Percentiles rank a stretch among this genome's conserved stretches.
Conservation (phyloP, 30 jellyfish, hydroid and myxozoan genomes). For the Sanderia malayensis region DNA sequence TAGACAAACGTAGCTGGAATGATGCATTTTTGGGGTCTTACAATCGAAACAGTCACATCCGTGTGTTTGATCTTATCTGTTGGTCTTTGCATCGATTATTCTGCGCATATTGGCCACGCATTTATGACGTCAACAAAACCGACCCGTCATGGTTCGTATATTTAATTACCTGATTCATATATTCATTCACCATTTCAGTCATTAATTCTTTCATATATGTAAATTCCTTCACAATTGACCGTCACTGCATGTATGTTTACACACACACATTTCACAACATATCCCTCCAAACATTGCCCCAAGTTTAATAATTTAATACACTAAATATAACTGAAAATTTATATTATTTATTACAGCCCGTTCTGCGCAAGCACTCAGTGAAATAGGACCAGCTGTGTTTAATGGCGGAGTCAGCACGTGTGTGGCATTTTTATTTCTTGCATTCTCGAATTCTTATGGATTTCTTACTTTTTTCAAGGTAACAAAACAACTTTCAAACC, state of each 20-base stretch:
- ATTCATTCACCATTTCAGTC: no score
- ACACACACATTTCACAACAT: no score
- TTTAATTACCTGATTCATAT: no score
- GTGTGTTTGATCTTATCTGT: constrained; percentile 51
- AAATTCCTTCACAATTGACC: no score
- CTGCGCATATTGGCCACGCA: constrained; percentile 76
- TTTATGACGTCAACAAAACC: constrained; percentile 47
- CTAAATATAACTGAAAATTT: no score
- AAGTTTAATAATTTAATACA: no score
- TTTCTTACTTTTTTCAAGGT: constrained; percentile 58
- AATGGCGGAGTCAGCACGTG: constrained; percentile 65
- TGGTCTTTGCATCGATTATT: constrained; percentile 66
- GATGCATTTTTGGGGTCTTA: constrained; percentile 69
- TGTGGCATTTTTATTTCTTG: constrained; percentile 41
- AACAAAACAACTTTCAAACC: no score
- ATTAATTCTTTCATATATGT: no score
- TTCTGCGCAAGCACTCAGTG: constrained; percentile 23
- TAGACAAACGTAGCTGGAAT: constrained; percentile 65
- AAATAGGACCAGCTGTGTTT: constrained; percentile 67
- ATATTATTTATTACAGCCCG: constrained; percentile 19
- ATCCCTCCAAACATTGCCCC: no score
- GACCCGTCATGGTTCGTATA: constrained; percentile 48
- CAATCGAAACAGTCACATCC: constrained; percentile 66
- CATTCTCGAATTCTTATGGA: constrained; percentile 53
- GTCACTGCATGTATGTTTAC: no score